These are phyloP conservation scores for Zaprionus nigranus DNA, from an alignment of 1,140 invertebrate species.

Conservation along the genomic window DNA sequence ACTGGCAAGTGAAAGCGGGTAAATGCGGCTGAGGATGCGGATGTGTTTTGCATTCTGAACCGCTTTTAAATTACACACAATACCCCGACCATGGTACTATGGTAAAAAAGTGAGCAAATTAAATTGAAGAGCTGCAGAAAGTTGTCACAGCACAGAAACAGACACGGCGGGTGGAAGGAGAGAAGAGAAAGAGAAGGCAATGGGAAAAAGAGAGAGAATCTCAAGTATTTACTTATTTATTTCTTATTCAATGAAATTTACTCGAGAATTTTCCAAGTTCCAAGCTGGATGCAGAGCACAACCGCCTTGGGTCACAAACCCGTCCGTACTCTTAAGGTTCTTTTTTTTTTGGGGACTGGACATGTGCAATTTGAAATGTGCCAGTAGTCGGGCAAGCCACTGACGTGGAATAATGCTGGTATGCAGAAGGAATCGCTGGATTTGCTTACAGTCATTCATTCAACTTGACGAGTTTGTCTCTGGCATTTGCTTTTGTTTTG, in stretches of 20 bases:
- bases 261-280: slow-evolving; percentile 55
- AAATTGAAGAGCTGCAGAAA: slow-evolving; percentile 54
- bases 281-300: slow-evolving; percentile 32
- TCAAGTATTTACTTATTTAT: slow-evolving; percentile 82
- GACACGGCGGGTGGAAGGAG: background rate
- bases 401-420: slow-evolving; percentile 78
- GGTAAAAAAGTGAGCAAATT: slow-evolving; percentile 45
- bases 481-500: slow-evolving; percentile 78
- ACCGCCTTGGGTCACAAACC: slow-evolving; percentile 36
- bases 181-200: background rate
- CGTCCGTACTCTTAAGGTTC: slow-evolving; percentile 2
- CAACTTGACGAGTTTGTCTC: slow-evolving; percentile 54
- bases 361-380: slow-evolving; percentile 71
- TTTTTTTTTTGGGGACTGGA: slow-evolving; percentile 32
- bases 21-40: slow-evolving; percentile 45
- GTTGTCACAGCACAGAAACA: slow-evolving; percentile 47
- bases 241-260: slow-evolving; percentile 68
- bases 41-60: slow-evolving; percentile 74
- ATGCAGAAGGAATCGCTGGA: slow-evolving; percentile 51
- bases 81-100: slow-evolving; percentile 1
- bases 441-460: slow-evolving; percentile 59
- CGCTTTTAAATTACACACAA: slow-evolving; percentile 36
- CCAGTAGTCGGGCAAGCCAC: slow-evolving; percentile 35
- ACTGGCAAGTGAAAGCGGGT: slow-evolving; percentile 32
- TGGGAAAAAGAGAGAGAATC: slow-evolving; percentile 35